Evolutionary conservation across 2,113 vertebrate species (phyloP), one percentile per base, ranked within the genome.

Genomic region (Martes martes): DNA sequence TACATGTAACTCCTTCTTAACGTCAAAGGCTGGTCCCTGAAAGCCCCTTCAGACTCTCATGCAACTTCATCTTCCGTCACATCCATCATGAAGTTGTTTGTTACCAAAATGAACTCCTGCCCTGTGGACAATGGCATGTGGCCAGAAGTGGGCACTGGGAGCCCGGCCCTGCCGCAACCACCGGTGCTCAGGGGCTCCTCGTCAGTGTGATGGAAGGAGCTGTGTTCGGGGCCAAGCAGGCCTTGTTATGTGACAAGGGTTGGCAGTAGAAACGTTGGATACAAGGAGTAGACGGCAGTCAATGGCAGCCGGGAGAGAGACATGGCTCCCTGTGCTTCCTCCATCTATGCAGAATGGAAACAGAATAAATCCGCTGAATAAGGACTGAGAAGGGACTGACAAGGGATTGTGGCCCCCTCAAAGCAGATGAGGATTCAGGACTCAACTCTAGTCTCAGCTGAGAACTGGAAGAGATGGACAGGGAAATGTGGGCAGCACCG

Each of bases 1-100:
- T 57, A n/a, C 81, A 88, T 82, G 52, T 36, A 65, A 24, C 19
- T 79, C n/a, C 23, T 82, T 88, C 63, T 96, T 78, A 24, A 18
- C 52, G 61, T 79, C 11, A 4, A 5, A 39, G 36, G 2, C 59
- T 31, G 69, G 65, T 73, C 65, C 23, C 47, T 52, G 59, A 61
- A 69, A 79, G 7, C 24, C 31, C 16, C 31, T 76, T 55, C 45
- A 52, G 42, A 67, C 47, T 83, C 86, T 73, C 61, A 65, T n/a
- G 19, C 7, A 39, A 11, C 9, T 42, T 87, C 13, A 33, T 52
- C 36, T 52, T 45, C 83, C 36, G 69, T 33, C 16, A 26, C 19
- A 45, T 69, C 39, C 14, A 16, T 80, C 21, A 45, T 50, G 28
- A 59, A 67, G 73, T 5, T 28, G 6, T 65, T 23, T 59, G 6